Evolutionary conservation across 2,113 vertebrate genomes (phyloP).

Genomic region (Piaya cayana): DNA sequence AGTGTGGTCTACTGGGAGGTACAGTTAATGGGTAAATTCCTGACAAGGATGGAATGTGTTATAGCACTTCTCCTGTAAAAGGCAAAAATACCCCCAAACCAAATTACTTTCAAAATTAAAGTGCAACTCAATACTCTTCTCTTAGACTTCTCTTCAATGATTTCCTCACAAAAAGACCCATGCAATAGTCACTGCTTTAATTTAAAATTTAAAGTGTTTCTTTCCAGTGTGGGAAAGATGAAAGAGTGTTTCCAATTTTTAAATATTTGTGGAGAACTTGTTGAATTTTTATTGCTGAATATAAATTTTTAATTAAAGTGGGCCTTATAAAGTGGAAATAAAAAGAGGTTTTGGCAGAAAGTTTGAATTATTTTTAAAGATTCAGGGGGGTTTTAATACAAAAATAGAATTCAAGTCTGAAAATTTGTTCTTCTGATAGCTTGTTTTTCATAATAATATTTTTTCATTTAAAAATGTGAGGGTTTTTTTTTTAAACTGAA

Average conservation of each 20-base stretch:
- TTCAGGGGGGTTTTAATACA: neutral
- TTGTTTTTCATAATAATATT: neutral
- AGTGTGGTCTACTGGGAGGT: neutral
- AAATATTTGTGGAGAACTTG: conserved; percentile 1
- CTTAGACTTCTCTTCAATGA: neutral
- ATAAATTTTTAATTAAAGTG: conserved; percentile 22
- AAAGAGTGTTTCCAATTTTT: conserved; percentile 8
- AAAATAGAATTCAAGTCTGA: neutral
- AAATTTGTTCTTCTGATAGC: neutral
- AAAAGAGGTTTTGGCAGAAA: neutral
- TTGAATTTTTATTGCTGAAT: conserved; percentile 1
- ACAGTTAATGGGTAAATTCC: neutral
- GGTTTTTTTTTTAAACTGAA: neutral
- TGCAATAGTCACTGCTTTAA: neutral
- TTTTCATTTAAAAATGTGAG: neutral
- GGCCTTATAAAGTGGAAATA: neutral
- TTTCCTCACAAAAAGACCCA: neutral
- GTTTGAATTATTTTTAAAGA: neutral
- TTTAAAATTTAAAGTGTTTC: neutral
- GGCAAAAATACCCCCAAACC: neutral
- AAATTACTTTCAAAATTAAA: conserved; percentile 14
- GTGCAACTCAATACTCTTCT: neutral
- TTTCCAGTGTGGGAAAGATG: neutral
- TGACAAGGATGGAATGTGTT: neutral
- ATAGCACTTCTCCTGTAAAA: neutral